A percentile compares a stretch with the other conserved stretches of the same genome.
phyloP scores from a whole-genome alignment of 2,113 vertebrate genomes.

The Coptodon bakossiorum region DNA sequence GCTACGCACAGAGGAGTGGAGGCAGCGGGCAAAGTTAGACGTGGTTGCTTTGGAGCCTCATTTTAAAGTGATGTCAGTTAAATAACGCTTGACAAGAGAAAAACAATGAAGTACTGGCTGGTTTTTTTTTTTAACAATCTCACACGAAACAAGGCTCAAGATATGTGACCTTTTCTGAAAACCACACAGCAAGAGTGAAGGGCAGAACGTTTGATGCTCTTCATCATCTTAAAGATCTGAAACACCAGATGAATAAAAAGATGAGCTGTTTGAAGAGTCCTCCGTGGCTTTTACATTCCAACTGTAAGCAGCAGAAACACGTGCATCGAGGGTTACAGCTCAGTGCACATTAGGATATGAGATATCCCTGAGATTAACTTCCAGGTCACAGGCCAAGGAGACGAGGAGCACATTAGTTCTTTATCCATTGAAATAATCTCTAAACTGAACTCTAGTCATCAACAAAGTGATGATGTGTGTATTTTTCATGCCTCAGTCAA shows the following conservation, averaged over 20 bases:
- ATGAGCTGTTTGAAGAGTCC: not conserved
- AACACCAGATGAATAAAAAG: not conserved
- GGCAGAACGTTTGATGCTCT: not conserved
- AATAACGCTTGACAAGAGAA: rapidly evolving
- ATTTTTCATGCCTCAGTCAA: not conserved
- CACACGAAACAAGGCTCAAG: not conserved
- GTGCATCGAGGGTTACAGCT: not conserved
- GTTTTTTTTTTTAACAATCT: not conserved
- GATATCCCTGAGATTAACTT: not conserved
- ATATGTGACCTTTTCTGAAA: rapidly evolving
- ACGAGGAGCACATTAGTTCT: not conserved
- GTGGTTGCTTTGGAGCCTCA: not conserved
- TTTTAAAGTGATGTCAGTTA: not conserved
- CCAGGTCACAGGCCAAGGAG: not conserved
- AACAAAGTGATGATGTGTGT: not conserved
- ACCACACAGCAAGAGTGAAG: not conserved
- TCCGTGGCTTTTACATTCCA: not conserved
- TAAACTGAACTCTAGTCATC: not conserved
- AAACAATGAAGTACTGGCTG: not conserved
- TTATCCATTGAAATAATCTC: too few relatives aligned
- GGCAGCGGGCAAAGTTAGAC: not conserved
- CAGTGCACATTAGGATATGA: not conserved
- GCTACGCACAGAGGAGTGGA: not conserved
- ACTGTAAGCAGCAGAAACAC: not conserved
- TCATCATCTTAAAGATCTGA: rapidly evolving